A percentile compares a stretch with the other conserved stretches of the same genome.
These are phyloP conservation scores for Sceloporus undulatus DNA, from an alignment of 2,113 vertebrate species.

Conservation along the genomic window DNA sequence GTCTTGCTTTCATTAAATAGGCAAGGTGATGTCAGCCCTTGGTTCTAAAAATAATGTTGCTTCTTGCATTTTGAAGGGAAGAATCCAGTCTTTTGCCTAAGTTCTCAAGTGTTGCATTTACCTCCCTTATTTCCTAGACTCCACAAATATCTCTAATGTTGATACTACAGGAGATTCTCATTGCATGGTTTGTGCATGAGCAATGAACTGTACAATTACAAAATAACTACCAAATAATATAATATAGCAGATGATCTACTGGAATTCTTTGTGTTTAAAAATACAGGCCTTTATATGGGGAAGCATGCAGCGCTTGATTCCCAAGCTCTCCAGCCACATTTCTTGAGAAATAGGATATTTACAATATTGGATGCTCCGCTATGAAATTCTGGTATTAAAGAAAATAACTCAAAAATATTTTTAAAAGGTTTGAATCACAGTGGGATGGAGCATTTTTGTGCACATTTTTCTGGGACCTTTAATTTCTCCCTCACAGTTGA, in stretches of 20 bases:
- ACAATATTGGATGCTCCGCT: not conserved
- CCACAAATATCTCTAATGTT: not conserved
- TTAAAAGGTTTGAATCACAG: conserved; percentile 6
- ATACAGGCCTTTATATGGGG: not conserved
- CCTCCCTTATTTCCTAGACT: not conserved
- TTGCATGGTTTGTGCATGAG: not conserved
- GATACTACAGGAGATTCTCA: not conserved
- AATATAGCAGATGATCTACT: not conserved
- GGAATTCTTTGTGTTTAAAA: not conserved
- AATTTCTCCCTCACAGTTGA: conserved; percentile 2
- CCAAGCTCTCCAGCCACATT: not conserved
- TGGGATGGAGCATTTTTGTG: not conserved
- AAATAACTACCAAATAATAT: not conserved
- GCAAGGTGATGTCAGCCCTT: not conserved
- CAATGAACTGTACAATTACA: not conserved
- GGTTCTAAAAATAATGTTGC: not conserved
- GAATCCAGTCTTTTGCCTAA: not conserved
- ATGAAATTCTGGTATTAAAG: not conserved
- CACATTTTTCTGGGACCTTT: not conserved
- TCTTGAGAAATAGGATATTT: not conserved
- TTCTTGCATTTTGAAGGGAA: not conserved
- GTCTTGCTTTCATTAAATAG: not conserved
- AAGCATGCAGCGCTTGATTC: not conserved
- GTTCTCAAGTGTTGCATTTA: not conserved
- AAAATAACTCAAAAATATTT: conserved; percentile 19